Evolutionary conservation across 1,140 invertebrate genomes (phyloP), one percentile per base, ranked within the genome.

Genomic region (Portunus trituberculatus): DNA sequence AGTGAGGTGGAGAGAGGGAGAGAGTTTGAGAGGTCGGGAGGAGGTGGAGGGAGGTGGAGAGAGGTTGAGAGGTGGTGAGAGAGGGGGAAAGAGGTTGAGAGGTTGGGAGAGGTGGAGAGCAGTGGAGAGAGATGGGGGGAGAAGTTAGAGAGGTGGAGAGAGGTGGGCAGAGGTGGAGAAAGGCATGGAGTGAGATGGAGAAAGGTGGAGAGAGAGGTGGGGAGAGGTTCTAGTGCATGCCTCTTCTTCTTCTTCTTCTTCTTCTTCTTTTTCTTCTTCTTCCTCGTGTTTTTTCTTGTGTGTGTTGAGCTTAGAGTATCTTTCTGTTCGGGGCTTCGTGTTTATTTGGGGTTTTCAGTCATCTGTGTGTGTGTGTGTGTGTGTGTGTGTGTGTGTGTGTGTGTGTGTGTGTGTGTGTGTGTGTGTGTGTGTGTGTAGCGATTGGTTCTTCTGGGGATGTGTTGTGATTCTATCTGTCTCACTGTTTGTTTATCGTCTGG

Each of bases 321-420:
- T 32, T 8, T 76, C 67, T 76, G 67, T 25, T 76, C n/a, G 1
- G n/a, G n/a, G 12, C 20, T 25, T 76, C n/a, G 20, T 76, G 67
- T 76, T 76, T 76, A 76, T 76, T 76, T 76, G n/a, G 20, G n/a
- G 67, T 76, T 1, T 76, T 76, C n/a, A 76, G 67, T 76, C 67
- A 76, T 25, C 67, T 76, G 67, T 76, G 67, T n/a, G 67, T 7
- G 67, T n/a, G 67, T 20, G 39, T 28, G 88, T 46, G 45, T 52
- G 45, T 28, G 45, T 90, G 88, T 48, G 0, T 46, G 28, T n/a
- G 88, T 90, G 45, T 39, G 88, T 52, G 88, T 90, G 88, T 46
- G 88, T 48, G 48, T 52, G 20, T 90, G n/a, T 46, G 29, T 90
- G 48, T 90, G 88, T 29, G 88, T 29, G 67, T 76, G 67, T 76